Base-by-base conservation (phyloP, 2,113 vertebrate species). In the Zeus faber region DNA sequence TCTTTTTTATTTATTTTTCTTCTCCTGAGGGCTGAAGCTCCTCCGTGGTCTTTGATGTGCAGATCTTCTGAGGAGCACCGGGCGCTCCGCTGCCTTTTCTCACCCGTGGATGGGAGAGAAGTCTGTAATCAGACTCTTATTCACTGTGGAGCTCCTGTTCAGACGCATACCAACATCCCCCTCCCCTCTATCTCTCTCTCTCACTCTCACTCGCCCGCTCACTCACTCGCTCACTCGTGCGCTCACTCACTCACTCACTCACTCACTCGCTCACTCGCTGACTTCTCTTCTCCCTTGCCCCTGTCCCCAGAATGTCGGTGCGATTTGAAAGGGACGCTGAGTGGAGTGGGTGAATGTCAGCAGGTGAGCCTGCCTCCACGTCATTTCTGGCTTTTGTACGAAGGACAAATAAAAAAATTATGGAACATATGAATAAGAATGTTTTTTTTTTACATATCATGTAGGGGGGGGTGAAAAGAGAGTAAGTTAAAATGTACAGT, bases 331-430 rank as follows among this genome's bases (percentile, higher is more conserved):
- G 96, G 96, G 61, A 94, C 94, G 1, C 74, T 91, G 58, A 97
- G 94, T 44, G 93, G 93, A 49, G 59, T 93, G 3, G 90, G 86
- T 65, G 93, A 94, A 55, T 98, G 96, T 69, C 82, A 89, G 18
- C 90, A 96, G 94, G 96, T 97, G 87, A 89, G 82, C 46, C 47
- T 21, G 3, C 26, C 29, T 53, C 7, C 33, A 2, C 11, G 33
- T 37, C 13, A 29, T 29, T 13, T 37, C n/a, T n/a, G n/a, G n/a
- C n/a, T n/a, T n/a, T n/a, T n/a, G n/a, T n/a, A n/a, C n/a, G n/a
- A n/a, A n/a, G n/a, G n/a, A n/a, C n/a, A n/a, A n/a, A n/a, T n/a
- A n/a, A n/a, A n/a, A n/a, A n/a, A n/a, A n/a, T n/a, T n/a, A n/a
- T n/a, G n/a, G n/a, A n/a, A n/a, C n/a, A n/a, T n/a, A n/a, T n/a